Base-by-base conservation (phyloP, 2,797 vertebrate species). In the Acanthiza pusilla region DNA sequence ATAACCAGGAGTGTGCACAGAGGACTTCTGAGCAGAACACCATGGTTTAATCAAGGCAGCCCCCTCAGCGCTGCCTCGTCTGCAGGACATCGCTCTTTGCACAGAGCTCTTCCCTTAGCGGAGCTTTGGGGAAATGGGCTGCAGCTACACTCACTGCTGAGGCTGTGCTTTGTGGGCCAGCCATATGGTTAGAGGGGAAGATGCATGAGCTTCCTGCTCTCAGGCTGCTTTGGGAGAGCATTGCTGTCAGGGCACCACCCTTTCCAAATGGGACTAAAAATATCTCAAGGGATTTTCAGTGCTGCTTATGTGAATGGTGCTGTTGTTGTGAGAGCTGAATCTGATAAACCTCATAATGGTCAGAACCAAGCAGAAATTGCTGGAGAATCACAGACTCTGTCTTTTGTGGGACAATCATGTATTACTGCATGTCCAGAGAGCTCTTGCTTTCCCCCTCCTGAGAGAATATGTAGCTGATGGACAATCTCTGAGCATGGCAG, bases 41-140 rank as follows among this genome's bases (percentile, higher is more conserved):
- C 80, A 74, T 27, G 32, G 93, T 97, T 97, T 97, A 97, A 97
- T 98, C 96, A 97, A 94, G 95, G 93, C 1, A 6, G 26, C 92
- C 95, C 80, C 97, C 92, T 57, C 85, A 10, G 96, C 1, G 88
- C 86, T 60, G 43, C 96, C 89, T 95, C 54, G 20, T 76, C 94
- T 67, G 94, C 72, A 85, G 97, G 96, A 89, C 95, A 85, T 94
- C 63, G 61, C 94, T 97, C 96, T 93, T 70, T 43, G 85, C 54
- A 12, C 2, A 9, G 32, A 30, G 6, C 8, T 43, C 81, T 85
- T 85, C 60, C 84, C 96, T 90, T 77, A 84, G 53, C 45, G 34
- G 72, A 67, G 47, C 87, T 86, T 42, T 40, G 89, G 91, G 96
- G 85, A 93, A 90, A 94, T 13, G 45, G 72, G 75, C 26, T 71